Percentiles rank a stretch among this genome's conserved stretches.
Conservation (phyloP, 2,888 invertebrate genomes). For the Drosophila macrothrix region DNA sequence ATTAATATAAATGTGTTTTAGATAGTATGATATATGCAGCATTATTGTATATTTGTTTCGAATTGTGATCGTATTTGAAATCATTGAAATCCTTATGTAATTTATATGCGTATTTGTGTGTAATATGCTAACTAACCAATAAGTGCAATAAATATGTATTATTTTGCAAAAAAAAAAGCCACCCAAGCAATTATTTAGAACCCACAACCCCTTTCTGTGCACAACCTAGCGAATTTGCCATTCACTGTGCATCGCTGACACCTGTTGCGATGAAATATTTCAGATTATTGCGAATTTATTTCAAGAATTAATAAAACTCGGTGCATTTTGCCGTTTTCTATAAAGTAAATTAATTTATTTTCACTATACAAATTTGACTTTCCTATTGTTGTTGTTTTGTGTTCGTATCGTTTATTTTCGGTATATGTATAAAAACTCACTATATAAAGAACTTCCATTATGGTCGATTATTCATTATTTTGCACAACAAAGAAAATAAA, state of each 20-base stretch:
- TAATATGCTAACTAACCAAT: conserved; percentile 50
- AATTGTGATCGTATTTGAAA: conserved; percentile 73
- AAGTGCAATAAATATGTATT: conserved; percentile 75
- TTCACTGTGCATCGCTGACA: conserved; percentile 25
- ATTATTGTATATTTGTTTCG: conserved; percentile 62
- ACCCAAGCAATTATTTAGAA: background rate
- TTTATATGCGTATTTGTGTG: conserved; percentile 64
- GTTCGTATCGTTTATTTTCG: conserved; percentile 46
- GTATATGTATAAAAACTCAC: conserved; percentile 64
- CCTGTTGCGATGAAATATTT: conserved; percentile 30
- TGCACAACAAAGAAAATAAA: conserved; percentile 67
- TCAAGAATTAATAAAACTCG: conserved; percentile 23
- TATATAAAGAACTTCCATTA: conserved; percentile 49
- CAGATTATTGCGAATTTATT: background rate
- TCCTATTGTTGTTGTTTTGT: conserved; percentile 42
- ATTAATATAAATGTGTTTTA: conserved; percentile 61
- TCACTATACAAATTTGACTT: conserved; percentile 62
- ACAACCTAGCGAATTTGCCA: conserved; percentile 13
- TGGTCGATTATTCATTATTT: conserved; percentile 47
- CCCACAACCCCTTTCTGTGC: background rate
- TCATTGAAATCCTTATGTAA: conserved; percentile 52
- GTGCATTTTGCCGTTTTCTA: conserved; percentile 59
- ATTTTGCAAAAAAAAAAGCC: conserved; percentile 47
- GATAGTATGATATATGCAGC: conserved; percentile 42
- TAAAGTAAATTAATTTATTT: conserved; percentile 79